Evolutionary conservation across 2,888 invertebrate genomes (phyloP), one percentile per base, ranked within the genome.

Genomic region (Mythimna impura): DNA sequence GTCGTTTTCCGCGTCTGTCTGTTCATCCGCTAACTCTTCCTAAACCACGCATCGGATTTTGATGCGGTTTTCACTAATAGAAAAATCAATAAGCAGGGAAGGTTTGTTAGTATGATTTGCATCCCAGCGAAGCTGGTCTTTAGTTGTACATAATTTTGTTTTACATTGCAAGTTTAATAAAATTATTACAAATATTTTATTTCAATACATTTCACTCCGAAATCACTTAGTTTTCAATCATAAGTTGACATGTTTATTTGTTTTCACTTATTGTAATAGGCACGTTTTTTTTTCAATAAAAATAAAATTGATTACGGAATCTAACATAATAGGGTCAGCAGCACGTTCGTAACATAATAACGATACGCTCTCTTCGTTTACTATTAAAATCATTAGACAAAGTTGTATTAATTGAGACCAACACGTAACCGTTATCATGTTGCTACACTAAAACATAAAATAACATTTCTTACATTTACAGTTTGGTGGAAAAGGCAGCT

Each of bases 361-460:
- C 57, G 77, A 65, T 63, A 79, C 80, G 78, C 77, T 81, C 73
- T 76, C 78, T 77, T 81, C 73, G 78, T 70, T 81, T 67, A 71
- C 78, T 76, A 80, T 60, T 75, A 67, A 81, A 77, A 71, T 78
- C 72, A 79, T 86, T 78, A 80, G 67, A 71, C 78, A 68, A 73
- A 81, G 36, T 68, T 62, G n/a, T 73, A 79, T 70, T 81, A 78
- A 86, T 79, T 82, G 79, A 47, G 47, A 76, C 64, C 78, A 83
- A 73, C 62, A 80, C 72, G 76, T 83, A 87, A 87, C 87, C 79
- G 84, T 78, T 65, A 36, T 40, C 43, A 63, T 30, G n/a, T 40
- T 76, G 47, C 40, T 68, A 62, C 6, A 36, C 63, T 69, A 40
- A 36, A 12, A 50, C 36, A 66, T 62, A 40, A 73, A 63, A 36